phyloP scores from a whole-genome alignment of 2,113 vertebrate species.

The Sus scrofa region DNA sequence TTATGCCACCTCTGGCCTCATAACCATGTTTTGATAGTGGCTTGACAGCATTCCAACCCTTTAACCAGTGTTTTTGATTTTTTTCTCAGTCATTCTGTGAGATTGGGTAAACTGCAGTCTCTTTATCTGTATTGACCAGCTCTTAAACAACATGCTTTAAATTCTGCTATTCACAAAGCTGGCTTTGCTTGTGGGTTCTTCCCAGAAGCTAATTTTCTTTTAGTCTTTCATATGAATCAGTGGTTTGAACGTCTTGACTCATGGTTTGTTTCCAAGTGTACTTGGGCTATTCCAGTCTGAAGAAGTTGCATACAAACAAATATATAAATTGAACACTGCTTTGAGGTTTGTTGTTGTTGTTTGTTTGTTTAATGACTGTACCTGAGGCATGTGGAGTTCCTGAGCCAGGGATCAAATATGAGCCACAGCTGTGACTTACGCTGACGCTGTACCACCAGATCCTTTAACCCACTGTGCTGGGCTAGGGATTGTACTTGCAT shows the following conservation, averaged over 20 bases:
- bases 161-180: not conserved
- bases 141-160: not conserved
- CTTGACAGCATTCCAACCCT: not conserved
- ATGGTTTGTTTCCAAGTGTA: not conserved
- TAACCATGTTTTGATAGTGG: not conserved
- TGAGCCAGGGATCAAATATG: no score
- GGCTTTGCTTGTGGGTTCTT: not conserved
- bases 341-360: no score
- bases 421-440: no score
- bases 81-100: not conserved
- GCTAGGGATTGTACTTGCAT: no score
- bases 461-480: no score
- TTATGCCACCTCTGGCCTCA: not conserved
- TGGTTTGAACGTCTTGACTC: not conserved
- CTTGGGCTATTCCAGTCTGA: not conserved
- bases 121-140: not conserved
- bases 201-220: not conserved
- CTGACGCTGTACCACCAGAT: no score
- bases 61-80: not conserved
- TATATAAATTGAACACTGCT: not conserved
- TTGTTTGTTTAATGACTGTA: no score
- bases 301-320: not conserved
- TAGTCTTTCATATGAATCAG: not conserved
- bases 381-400: no score
- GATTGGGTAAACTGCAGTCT: not conserved